Evolutionary conservation across 2,113 vertebrate genomes (phyloP).

Genomic region (Callithrix jacchus): DNA sequence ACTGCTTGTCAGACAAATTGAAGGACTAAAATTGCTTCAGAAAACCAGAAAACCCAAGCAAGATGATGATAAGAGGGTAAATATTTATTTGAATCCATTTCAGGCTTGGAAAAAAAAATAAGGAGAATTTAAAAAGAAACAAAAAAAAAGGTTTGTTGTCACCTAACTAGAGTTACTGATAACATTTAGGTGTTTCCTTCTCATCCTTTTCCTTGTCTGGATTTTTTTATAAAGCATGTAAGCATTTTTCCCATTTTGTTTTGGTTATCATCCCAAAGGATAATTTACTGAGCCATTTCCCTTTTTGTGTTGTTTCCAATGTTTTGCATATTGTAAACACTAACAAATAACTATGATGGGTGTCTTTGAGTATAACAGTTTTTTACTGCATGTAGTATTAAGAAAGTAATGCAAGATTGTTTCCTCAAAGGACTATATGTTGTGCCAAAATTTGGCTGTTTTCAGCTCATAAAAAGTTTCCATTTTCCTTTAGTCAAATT

Average conservation of each 20-base stretch:
- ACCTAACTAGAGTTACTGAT: background rate
- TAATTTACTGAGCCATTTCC: background rate
- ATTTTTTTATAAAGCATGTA: background rate
- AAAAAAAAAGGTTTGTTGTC: background rate
- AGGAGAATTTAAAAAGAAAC: background rate
- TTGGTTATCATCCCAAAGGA: background rate
- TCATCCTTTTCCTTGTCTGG: background rate
- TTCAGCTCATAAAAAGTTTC: background rate
- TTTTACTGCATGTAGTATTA: background rate
- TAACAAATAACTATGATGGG: background rate
- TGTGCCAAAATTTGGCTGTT: background rate
- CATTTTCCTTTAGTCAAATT: background rate
- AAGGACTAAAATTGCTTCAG: conserved; percentile 94
- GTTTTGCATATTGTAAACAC: background rate
- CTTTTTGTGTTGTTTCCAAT: background rate
- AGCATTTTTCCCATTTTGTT: background rate
- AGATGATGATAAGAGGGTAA: conserved; percentile 93
- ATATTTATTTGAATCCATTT: background rate
- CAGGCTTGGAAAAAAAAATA: background rate
- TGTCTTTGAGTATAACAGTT: background rate
- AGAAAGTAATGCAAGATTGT: background rate
- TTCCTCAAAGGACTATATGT: background rate
- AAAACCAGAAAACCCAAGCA: conserved; percentile 92
- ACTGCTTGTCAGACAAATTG: conserved; percentile 94
- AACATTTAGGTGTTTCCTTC: background rate